Percentiles rank a stretch among this genome's conserved stretches.
These are phyloP conservation scores for Alloscopus bannaensis DNA, from an alignment of 2,888 invertebrate species.

Conservation along the genomic window DNA sequence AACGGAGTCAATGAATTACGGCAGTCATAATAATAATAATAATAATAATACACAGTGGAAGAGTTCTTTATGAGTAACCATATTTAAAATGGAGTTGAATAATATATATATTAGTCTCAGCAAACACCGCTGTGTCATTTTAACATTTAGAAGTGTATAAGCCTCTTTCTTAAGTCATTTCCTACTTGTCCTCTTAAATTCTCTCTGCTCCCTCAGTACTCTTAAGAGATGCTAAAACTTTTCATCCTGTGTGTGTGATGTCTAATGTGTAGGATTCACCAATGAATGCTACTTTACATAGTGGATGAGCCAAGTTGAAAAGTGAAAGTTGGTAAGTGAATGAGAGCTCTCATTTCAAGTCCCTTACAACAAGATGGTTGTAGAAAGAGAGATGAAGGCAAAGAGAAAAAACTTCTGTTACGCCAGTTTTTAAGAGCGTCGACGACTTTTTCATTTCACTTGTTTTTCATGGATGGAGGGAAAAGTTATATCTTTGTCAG, in stretches of 20 bases:
- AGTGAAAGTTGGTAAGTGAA: conserved; percentile 41
- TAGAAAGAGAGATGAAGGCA: not conserved
- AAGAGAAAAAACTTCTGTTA: not conserved
- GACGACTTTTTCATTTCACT: conserved; percentile 12
- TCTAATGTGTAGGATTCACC: conserved; percentile 11
- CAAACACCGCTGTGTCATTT: too few relatives aligned
- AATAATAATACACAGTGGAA: too few relatives aligned
- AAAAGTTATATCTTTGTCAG: conserved; percentile 11
- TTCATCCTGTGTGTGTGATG: conserved; percentile 23
- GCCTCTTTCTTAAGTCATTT: conserved; percentile 37
- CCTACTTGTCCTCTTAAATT: not conserved
- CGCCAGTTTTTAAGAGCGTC: not conserved
- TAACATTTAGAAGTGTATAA: too few relatives aligned
- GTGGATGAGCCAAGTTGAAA: conserved; percentile 17
- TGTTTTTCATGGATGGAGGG: too few relatives aligned
- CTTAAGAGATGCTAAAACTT: conserved; percentile 50
- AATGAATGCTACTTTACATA: conserved; percentile 27
- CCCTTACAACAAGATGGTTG: conserved; percentile 4
- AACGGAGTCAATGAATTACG: too few relatives aligned
- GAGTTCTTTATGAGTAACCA: too few relatives aligned
- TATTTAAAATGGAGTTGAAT: too few relatives aligned
- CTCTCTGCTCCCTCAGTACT: conserved; percentile 23
- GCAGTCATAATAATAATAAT: too few relatives aligned
- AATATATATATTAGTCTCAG: too few relatives aligned
- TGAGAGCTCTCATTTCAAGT: conserved; percentile 55